Evolutionary conservation across 1,140 invertebrate species (phyloP), one percentile per base, ranked within the genome.

Genomic region (Pachyrhynchus sulphureomaculatus): DNA sequence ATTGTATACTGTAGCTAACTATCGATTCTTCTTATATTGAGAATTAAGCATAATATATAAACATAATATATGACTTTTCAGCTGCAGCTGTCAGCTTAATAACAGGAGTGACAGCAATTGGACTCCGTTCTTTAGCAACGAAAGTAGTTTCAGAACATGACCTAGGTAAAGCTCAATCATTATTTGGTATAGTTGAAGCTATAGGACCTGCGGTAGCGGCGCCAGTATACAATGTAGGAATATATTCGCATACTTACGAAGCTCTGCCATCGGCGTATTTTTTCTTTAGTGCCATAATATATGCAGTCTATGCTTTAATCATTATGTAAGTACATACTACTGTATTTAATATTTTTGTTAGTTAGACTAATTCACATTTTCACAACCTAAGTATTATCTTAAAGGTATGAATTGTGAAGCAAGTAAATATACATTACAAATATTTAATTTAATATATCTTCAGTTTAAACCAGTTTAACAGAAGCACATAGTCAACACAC

Each of bases 131-230:
- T 2, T 66, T 84, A 37, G 81, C 81, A 2, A 83, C 83, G 0
- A 84, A 85, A 72, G 72, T 83, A 2, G 81, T 84, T 1, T 70
- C 77, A 4, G 73, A 75, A n/a, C 76, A 80, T 33, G 76, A 83
- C 75, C 67, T 78, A 78, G 82, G 81, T n/a, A 83, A 82, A 72
- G 82, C 82, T 58, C 81, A 80, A 60, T 82, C 82, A 2, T 55
- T 84, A 5, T 79, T 83, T 36, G 81, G 80, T 0, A 76, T 84
- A 15, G 75, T 77, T 5, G 82, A 84, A 68, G 76, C 79, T 2
- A 54, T 84, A 1, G 71, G 78, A 2, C 78, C 79, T 0, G 75
- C 78, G 0, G 67, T 80, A 12, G 78, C 80, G 52, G 71, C 72
- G 4, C 80, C 81, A 1, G 39, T 83, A 15, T 83, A 82, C 64